A percentile compares a stretch with the other conserved stretches of the same genome.
Evolutionary conservation across 2,888 invertebrate species (phyloP).

Genomic region (Fabriciana adippe): DNA sequence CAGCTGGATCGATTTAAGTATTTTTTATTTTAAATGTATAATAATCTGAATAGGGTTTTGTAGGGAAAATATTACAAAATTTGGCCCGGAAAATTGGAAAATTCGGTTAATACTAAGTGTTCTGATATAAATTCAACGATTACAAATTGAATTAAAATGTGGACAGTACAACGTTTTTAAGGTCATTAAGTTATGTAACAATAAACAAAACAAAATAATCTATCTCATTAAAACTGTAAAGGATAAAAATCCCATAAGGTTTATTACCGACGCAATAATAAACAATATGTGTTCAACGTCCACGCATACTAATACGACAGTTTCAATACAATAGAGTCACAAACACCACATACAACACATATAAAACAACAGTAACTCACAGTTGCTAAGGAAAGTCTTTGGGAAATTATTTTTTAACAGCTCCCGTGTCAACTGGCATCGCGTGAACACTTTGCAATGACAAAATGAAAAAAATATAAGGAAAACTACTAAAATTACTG

Average conservation of each 20-base stretch:
- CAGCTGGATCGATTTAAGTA: no score
- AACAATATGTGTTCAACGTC: constrained; percentile 22
- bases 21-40: no score
- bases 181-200: no score
- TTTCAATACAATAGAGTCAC: constrained; percentile 33
- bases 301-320: constrained; percentile 33
- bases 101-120: no score
- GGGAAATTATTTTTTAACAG: constrained; percentile 84
- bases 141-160: no score
- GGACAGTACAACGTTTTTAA: no score
- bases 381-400: constrained; percentile 86
- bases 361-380: constrained; percentile 74
- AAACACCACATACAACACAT: constrained; percentile 20
- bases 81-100: no score
- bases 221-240: constrained; percentile 23
- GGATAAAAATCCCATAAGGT: neutral
- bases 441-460: constrained; percentile 82
- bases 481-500: constrained; percentile 48
- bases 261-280: constrained; percentile 30
- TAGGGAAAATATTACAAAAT: no score
- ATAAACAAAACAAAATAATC: constrained; percentile 1
- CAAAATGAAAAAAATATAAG: constrained; percentile 51
- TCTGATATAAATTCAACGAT: no score
- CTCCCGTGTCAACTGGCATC: constrained; percentile 87
- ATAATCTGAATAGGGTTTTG: no score